Conservation (phyloP, 2,797 vertebrate genomes). For the Erithacus rubecula region DNA sequence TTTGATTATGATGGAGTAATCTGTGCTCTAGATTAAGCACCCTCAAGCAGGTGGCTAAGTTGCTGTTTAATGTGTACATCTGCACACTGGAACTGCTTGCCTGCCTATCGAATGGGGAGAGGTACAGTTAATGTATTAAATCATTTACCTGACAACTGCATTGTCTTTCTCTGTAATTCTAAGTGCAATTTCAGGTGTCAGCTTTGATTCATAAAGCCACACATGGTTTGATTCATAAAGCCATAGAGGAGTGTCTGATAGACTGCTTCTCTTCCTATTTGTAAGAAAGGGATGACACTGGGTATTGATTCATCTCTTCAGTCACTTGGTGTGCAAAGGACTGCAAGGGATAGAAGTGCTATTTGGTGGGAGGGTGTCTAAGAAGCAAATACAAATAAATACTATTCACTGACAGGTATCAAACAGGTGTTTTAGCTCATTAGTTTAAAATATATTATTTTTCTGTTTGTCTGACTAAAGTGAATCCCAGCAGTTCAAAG, state of each 20-base stretch:
- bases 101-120: background rate
- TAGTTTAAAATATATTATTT: background rate
- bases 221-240: slow-evolving; percentile 17
- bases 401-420: background rate
- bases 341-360: background rate
- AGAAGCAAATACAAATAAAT: background rate
- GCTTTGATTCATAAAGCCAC: slow-evolving; percentile 7
- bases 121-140: background rate
- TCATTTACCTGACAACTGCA: background rate
- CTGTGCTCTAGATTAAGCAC: background rate
- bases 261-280: background rate
- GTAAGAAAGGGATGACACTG: background rate
- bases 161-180: background rate
- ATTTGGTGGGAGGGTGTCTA: background rate
- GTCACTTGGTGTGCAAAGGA: background rate
- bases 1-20: background rate
- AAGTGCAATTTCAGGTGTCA: background rate
- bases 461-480: background rate
- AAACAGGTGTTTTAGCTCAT: background rate
- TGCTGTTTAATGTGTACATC: background rate
- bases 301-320: background rate
- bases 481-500: background rate
- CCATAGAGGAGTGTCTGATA: background rate
- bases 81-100: background rate
- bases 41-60: background rate